Conservation (phyloP, 2,113 vertebrate species). For the Saccopteryx leptura region DNA sequence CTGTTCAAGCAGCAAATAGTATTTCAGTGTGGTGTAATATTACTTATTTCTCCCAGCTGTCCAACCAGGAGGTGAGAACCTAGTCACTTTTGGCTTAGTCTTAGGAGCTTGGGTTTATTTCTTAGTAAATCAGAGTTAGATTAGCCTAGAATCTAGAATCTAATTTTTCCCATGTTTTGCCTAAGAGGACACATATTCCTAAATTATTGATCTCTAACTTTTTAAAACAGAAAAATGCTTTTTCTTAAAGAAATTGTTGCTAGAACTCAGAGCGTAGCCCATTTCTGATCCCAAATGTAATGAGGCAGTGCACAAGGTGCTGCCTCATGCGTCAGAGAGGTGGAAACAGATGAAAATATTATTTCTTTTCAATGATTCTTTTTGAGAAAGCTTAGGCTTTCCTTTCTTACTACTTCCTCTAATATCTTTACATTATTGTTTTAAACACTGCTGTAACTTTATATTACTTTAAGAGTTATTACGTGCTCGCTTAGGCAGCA, state of each 20-base stretch:
- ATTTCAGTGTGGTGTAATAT: neutral
- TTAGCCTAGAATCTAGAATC: slow-evolving; percentile 13
- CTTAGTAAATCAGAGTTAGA: slow-evolving; percentile 38
- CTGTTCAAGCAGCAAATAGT: neutral
- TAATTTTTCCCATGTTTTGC: neutral
- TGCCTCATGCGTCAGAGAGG: neutral
- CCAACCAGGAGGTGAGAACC: neutral
- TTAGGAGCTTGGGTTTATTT: neutral
- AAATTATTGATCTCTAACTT: slow-evolving; percentile 43
- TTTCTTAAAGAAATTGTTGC: slow-evolving; percentile 32
- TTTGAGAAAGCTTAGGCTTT: neutral
- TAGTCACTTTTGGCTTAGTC: neutral
- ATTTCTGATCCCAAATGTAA: neutral
- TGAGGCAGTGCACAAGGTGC: neutral
- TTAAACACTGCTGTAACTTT: neutral
- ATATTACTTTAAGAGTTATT: neutral
- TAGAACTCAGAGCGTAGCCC: neutral
- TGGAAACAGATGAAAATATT: neutral
- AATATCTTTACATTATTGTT: neutral
- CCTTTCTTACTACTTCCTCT: neutral
- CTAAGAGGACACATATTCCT: neutral
- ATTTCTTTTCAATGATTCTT: neutral
- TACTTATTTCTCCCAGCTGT: neutral
- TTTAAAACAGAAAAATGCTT: slow-evolving; percentile 1
- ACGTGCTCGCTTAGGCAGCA: too few species aligned